A percentile compares a stretch with the other conserved stretches of the same genome.
These are phyloP conservation scores for Hymenochirus boettgeri DNA, from an alignment of 2,113 vertebrate genomes.

Conservation along the genomic window DNA sequence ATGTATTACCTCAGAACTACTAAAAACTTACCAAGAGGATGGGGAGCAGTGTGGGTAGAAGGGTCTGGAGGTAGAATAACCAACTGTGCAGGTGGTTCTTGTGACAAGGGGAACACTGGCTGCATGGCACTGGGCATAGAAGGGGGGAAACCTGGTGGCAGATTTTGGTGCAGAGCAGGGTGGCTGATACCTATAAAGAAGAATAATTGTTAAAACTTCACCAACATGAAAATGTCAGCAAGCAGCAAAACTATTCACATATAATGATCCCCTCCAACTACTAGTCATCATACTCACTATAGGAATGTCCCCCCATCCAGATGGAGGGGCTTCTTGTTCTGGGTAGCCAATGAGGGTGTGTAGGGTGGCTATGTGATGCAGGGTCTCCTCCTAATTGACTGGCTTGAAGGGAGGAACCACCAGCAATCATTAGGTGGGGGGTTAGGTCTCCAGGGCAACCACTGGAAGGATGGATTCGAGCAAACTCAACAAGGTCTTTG, in stretches of 20 bases:
- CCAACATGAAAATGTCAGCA: neutral
- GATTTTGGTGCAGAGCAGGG: slow-evolving; percentile 88
- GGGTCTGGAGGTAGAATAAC: slow-evolving; percentile 89
- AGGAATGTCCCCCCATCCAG: slow-evolving; percentile 95
- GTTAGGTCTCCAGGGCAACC: slow-evolving; percentile 86
- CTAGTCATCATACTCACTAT: slow-evolving; percentile 68
- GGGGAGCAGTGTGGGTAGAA: slow-evolving; percentile 71
- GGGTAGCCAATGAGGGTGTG: slow-evolving; percentile 91
- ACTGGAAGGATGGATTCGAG: slow-evolving; percentile 81
- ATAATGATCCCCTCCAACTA: neutral
- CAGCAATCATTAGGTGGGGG: slow-evolving; percentile 84
- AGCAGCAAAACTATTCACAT: neutral
- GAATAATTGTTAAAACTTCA: neutral
- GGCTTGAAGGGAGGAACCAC: slow-evolving; percentile 78
- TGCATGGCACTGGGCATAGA: slow-evolving; percentile 87
- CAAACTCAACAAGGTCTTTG: slow-evolving; percentile 89
- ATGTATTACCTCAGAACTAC: too few relatives aligned
- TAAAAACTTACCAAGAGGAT: slow-evolving; percentile 82
- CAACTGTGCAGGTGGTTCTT: slow-evolving; percentile 83
- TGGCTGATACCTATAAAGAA: slow-evolving; percentile 76
- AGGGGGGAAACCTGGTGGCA: slow-evolving; percentile 85
- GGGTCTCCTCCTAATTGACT: slow-evolving; percentile 80
- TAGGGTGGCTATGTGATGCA: slow-evolving; percentile 74
- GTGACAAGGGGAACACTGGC: slow-evolving; percentile 85
- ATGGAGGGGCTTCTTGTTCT: slow-evolving; percentile 91